These are phyloP conservation scores for Lepus townsendii DNA, from an alignment of 2,797 vertebrate genomes.

Conservation along the genomic window DNA sequence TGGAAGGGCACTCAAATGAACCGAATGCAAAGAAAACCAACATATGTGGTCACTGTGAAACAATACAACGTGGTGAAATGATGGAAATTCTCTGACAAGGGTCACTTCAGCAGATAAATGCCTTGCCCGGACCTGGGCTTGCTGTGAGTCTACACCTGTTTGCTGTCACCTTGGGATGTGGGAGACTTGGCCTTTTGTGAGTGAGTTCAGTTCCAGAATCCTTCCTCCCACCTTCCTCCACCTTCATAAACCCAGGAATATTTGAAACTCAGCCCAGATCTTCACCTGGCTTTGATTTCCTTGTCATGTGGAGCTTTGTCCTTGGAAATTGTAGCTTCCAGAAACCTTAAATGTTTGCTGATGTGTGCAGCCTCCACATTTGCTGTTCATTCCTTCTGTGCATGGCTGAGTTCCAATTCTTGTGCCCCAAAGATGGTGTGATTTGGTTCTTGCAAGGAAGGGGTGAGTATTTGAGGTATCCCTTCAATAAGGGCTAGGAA, in stretches of 20 bases:
- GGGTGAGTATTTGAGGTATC: conserved; percentile 13
- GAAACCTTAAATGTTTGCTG: conserved; percentile 71
- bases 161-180: conserved; percentile 55
- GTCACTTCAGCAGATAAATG: not conserved
- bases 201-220: conserved; percentile 61
- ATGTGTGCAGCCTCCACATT: conserved; percentile 62
- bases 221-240: conserved; percentile 62
- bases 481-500: conserved; percentile 36
- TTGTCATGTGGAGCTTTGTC: conserved; percentile 56
- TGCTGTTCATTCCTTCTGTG: conserved; percentile 71
- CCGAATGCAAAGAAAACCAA: not conserved
- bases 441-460: conserved; percentile 56
- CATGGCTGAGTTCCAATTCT: conserved; percentile 42
- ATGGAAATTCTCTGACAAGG: conserved; percentile 40
- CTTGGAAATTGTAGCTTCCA: conserved; percentile 70
- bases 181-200: conserved; percentile 43
- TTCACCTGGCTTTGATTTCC: conserved; percentile 82
- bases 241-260: conserved; percentile 67
- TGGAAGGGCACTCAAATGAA: conserved; percentile 23
- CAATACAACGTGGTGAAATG: conserved; percentile 36
- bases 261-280: conserved; percentile 78
- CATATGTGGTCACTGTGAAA: not conserved
- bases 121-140: not conserved
- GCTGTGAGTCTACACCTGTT: conserved; percentile 39
- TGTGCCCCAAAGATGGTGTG: conserved; percentile 49